Conservation (phyloP, 2,888 invertebrate species). For the Chironomus tentans region DNA sequence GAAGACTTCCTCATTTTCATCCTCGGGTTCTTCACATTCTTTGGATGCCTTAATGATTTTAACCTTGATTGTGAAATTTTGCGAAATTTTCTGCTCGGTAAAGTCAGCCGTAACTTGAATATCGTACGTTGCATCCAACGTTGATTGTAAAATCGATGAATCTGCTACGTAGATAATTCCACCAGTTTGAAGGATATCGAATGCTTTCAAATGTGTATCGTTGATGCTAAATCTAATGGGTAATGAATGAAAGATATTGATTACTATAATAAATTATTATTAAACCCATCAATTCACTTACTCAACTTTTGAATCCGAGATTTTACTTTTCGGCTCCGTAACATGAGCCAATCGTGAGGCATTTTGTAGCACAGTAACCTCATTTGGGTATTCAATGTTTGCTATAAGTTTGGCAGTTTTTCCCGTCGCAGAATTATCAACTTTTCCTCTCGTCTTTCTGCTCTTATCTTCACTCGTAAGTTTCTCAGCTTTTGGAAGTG, state of each 20-base stretch:
- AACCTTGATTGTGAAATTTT: too few relatives aligned
- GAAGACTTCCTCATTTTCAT: neutral
- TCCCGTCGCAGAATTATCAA: neutral
- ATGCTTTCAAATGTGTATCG: too few relatives aligned
- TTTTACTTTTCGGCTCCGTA: conserved; percentile 38
- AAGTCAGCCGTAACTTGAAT: too few relatives aligned
- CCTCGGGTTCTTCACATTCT: too few relatives aligned
- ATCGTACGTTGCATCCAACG: too few relatives aligned
- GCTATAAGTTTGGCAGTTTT: neutral
- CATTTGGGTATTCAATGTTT: conserved; percentile 34
- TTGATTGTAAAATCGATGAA: too few relatives aligned
- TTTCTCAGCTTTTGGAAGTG: conserved; percentile 3
- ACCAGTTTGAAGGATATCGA: too few relatives aligned
- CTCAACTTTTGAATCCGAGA: conserved; percentile 5
- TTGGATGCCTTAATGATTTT: too few relatives aligned
- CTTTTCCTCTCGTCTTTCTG: neutral
- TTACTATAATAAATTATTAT: neutral
- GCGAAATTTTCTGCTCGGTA: too few relatives aligned
- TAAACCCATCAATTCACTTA: neutral
- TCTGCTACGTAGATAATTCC: too few relatives aligned
- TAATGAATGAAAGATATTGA: too few relatives aligned
- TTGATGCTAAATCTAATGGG: too few relatives aligned
- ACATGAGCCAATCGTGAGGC: conserved; percentile 44
- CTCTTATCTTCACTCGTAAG: neutral
- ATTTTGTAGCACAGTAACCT: conserved; percentile 40